Evolutionary conservation across 2,113 vertebrate genomes (phyloP).

Genomic region (Scatophagus argus): DNA sequence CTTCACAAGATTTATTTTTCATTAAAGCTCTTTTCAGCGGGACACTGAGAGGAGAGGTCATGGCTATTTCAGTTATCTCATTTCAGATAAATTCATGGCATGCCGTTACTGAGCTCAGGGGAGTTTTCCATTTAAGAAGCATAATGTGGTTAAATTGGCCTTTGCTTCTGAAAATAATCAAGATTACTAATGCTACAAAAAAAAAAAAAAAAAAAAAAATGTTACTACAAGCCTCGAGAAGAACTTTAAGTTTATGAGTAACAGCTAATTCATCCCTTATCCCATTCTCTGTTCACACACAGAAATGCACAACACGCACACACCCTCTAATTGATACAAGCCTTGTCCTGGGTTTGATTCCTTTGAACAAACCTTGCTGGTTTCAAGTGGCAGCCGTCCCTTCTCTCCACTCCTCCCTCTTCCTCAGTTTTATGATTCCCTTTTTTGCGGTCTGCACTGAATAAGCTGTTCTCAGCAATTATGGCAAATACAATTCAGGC

Average conservation of each 20-base stretch:
- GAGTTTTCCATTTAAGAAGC: slow-evolving; percentile 28
- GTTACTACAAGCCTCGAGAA: slow-evolving; percentile 7
- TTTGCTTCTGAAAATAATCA: slow-evolving; percentile 40
- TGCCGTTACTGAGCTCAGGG: background rate
- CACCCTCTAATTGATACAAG: slow-evolving; percentile 75
- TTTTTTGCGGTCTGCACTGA: slow-evolving; percentile 83
- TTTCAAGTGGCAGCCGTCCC: slow-evolving; percentile 67
- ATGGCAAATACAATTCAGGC: slow-evolving; percentile 83
- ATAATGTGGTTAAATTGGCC: slow-evolving; percentile 14
- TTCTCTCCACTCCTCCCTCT: slow-evolving; percentile 40
- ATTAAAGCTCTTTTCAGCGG: slow-evolving; percentile 63
- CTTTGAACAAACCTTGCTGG: slow-evolving; percentile 57
- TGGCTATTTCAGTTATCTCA: slow-evolving; percentile 44
- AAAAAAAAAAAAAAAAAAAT: background rate
- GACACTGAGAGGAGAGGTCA: slow-evolving; percentile 52
- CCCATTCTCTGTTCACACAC: slow-evolving; percentile 44
- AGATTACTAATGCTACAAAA: slow-evolving; percentile 5
- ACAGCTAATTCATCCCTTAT: slow-evolving; percentile 38
- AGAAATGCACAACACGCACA: slow-evolving; percentile 34
- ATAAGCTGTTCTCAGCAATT: slow-evolving; percentile 87
- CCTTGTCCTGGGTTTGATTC: slow-evolving; percentile 72
- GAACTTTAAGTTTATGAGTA: slow-evolving; percentile 12
- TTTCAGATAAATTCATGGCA: slow-evolving; percentile 39
- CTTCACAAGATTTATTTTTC: slow-evolving; percentile 74
- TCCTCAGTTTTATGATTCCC: slow-evolving; percentile 76